Base-by-base conservation (phyloP, 2,888 invertebrate species). In the Thereva nobilitata region DNA sequence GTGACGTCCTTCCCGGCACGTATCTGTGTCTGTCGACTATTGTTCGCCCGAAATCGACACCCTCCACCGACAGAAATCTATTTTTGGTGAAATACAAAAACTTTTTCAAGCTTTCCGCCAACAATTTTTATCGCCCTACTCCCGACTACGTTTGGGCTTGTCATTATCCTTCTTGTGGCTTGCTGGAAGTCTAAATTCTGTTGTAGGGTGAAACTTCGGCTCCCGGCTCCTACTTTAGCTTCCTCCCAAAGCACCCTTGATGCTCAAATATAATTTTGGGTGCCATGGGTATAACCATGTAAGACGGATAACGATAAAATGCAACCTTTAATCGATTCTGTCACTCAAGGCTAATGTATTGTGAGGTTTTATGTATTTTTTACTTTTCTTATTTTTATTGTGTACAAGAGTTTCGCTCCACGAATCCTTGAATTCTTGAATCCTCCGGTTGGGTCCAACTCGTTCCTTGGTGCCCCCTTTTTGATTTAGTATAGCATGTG, bases 301-400 rank as follows among this genome's bases (percentile, higher is more conserved):
- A 61, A 61, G 61, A 61, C 53, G 67, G 61, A 67, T 65, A 56
- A 53, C 50, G 68, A 68, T 65, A 68, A 64, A 65, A 68, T 68
- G 68, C 65, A 68, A 65, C 54, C 68, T 65, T 65, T 68, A 68
- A 68, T 68, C 68, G 68, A 68, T 68, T 68, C 68, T 68, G 68
- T 65, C 68, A 68, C 65, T 68, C 68, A 68, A 65, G 54, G 59
- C 54, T 65, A 65, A 68, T 65, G 65, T 68, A 65, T 68, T 68
- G 65, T 65, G 65, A 65, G 61, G 59, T 68, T 65, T 68, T 65
- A 59, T 59, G 59, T 64, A 67, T 67, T 52, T 47, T 52, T 63
- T 23, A 42, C 41, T 63, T 63, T 35, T 53, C 52, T 59, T 59
- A 59, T 59, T 47, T 47, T 47, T 47, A 49, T 47, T 47, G 38